Base-by-base conservation (phyloP, 2,797 vertebrate genomes). In the Malurus splendens region DNA sequence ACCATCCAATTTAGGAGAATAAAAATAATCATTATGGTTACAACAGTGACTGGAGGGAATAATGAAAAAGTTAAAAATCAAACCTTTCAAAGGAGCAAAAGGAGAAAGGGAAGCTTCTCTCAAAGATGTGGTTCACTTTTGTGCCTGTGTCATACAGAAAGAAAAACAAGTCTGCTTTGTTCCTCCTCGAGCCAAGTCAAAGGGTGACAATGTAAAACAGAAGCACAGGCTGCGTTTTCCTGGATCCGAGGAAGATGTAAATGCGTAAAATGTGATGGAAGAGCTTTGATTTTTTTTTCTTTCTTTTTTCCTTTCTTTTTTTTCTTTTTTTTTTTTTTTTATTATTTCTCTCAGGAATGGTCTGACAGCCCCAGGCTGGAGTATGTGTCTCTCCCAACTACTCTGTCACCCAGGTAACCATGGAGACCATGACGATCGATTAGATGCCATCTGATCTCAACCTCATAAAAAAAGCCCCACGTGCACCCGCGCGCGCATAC, bases 381-480 rank as follows among this genome's bases (percentile, higher is more conserved):
- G 95, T 96, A 91, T 95, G 94, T 96, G 95, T 97, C 93, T 96
- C 94, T 98, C 96, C 96, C 97, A 97, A 96, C 96, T 97, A 96
- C 97, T 97, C 97, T 97, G 96, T 97, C 97, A 97, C 97, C 97
- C 96, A 93, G 96, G 98, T 99, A 96, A 97, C 97, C 98, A 99
- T 98, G 98, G 98, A 97, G 98, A 98, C 98, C 92, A 97, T 97
- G 96, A 97, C 96, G 97, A 99, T 99, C 97, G 98, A 98, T 99
- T 98, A 97, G 96, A 97, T 96, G 97, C 98, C 98, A 98, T 98
- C 98, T 98, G 98, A 98, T 98, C 98, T 98, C 97, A 97, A 97
- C 97, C 97, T 97, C 97, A 97, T 97, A 97, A 97, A 96, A 98
- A 97, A 88, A 64, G 2, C 6, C 75, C 86, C 87, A 81, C 90